A percentile compares a stretch with the other conserved stretches of the same genome.
Conservation (phyloP, 2,888 invertebrate genomes). For the Alitta virens region DNA sequence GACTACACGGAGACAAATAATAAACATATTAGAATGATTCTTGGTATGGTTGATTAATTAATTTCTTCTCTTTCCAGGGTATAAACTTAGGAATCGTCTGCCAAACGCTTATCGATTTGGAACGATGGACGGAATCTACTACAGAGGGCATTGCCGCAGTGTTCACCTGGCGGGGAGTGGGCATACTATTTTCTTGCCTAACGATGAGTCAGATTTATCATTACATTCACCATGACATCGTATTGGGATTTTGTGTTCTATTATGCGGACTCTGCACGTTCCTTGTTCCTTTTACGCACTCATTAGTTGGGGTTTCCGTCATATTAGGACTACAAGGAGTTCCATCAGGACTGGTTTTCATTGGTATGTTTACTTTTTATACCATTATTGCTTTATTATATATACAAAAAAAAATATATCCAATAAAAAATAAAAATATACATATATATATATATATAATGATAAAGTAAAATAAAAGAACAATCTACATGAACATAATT, state of each 20-base stretch:
- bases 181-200: not conserved
- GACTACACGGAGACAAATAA: no score
- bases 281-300: not conserved
- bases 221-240: not conserved
- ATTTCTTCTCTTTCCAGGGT: conserved; percentile 3
- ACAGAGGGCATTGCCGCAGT: not conserved
- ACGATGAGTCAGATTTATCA: not conserved
- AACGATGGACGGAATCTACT: not conserved
- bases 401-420: no score
- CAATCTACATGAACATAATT: no score
- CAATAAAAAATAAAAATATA: no score
- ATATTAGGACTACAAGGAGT: not conserved
- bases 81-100: not conserved
- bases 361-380: not conserved
- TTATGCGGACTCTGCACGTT: not conserved
- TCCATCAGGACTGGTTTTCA: not conserved
- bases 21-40: no score
- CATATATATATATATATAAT: no score
- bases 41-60: no score
- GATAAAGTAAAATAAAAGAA: no score
- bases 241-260: not conserved
- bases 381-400: no score
- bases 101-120: conserved; percentile 4
- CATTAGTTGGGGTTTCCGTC: not conserved
- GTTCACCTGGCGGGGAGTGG: conserved; percentile 6